These are phyloP conservation scores for Drosophila nr. medialis DNA, from an alignment of 2,888 invertebrate genomes.

Conservation along the genomic window DNA sequence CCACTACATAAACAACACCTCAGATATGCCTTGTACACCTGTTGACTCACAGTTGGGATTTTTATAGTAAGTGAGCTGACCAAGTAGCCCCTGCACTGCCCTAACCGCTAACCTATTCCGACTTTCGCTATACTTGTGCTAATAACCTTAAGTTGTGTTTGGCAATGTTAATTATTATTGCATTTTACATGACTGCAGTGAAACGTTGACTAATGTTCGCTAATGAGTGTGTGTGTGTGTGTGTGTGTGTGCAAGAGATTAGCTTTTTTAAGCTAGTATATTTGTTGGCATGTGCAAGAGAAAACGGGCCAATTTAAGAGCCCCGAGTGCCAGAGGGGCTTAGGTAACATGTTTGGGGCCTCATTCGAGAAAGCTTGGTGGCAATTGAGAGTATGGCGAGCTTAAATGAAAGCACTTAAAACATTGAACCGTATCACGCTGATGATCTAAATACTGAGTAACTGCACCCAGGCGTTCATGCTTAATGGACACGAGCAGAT, in stretches of 20 bases:
- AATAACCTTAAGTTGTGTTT: not conserved
- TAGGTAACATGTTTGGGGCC: conserved; percentile 43
- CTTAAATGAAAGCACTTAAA: conserved; percentile 34
- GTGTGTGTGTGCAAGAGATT: conserved; percentile 3
- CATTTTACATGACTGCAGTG: conserved; percentile 44
- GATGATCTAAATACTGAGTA: conserved; percentile 48
- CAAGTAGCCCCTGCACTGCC: not conserved
- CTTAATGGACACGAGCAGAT: conserved; percentile 39
- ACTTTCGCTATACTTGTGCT: not conserved
- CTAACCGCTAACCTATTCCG: not conserved
- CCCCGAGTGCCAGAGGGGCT: conserved; percentile 48
- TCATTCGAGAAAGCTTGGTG: conserved; percentile 1
- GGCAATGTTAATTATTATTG: conserved; percentile 7
- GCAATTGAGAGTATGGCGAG: conserved; percentile 19
- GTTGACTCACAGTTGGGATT: conserved; percentile 41
- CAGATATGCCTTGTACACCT: conserved; percentile 13
- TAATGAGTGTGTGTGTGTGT: conserved; percentile 43
- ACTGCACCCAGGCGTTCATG: conserved; percentile 45
- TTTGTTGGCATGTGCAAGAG: not conserved
- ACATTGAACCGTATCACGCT: conserved; percentile 41
- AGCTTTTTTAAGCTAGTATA: not conserved
- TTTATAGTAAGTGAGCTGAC: conserved; percentile 25
- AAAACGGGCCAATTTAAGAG: conserved; percentile 44
- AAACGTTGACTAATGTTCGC: conserved; percentile 39
- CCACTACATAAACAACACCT: conserved; percentile 19